Evolutionary conservation across 2,113 vertebrate species (phyloP), one percentile per base, ranked within the genome.

Genomic region (Sinosuthora webbiana): DNA sequence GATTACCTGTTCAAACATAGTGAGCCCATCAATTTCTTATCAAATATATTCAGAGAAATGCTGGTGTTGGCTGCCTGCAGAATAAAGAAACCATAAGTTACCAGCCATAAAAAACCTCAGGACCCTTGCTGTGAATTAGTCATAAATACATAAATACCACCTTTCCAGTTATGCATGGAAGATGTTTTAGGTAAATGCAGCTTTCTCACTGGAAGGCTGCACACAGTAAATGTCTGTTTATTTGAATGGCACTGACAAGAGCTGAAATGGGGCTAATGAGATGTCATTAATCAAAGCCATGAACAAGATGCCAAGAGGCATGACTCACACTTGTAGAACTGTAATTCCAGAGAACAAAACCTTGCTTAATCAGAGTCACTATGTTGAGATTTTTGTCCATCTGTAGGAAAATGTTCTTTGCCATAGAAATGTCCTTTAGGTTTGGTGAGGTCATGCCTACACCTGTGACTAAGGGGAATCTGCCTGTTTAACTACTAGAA

Each of bases 1-100:
- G 52, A 80, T 98, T 98, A 98, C 98, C 98, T 98, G 93, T 98
- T 97, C 71, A 98, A 94, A 91, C 98, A 98, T 9, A 98, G 92
- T 0, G 97, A 98, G 47, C 97, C 96, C 83, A 98, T 76, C 89
- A 98, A 27, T 75, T 95, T 98, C 78, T 97, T 96, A 93, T 98
- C 96, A 96, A 98, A 91, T 91, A 98, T 93, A 67, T 93, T 97
- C 92, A 98, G 89, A 77, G 95, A 83, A 47, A 97, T 96, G 53
- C 92, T 97, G 88, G 95, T 97, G 68, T 95, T 98, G 68, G 97
- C 97, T 63, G 95, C 76, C 98, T 98, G 95, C 27, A 68, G 85
- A 94, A 57, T 44, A 94, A 53, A 89, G 89, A 94, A 93, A 57
- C 13, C 10, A 23, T 8, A 67, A 18, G 25, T 97, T 94, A 95